Percentiles rank a stretch among this genome's conserved stretches.
Evolutionary conservation across 2,888 invertebrate genomes (phyloP).

Genomic region (Enoplolaimus lenunculus): DNA sequence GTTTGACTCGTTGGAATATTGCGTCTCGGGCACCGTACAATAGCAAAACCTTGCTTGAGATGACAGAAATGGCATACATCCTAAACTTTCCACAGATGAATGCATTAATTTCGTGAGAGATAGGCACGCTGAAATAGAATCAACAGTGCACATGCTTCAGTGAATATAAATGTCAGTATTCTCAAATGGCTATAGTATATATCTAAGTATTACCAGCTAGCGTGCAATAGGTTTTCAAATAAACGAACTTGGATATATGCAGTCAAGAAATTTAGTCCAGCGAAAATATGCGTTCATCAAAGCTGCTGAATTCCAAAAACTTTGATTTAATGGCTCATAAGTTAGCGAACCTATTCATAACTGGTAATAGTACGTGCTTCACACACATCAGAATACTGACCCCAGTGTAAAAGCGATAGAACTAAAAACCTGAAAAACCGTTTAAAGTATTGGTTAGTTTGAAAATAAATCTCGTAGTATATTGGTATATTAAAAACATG

Average conservation of each 20-base stretch:
- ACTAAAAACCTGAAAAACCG: too few species aligned
- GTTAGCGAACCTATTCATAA: too few species aligned
- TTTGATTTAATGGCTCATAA: too few species aligned
- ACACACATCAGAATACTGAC: too few species aligned
- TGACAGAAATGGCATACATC: not conserved
- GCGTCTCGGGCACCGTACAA: not conserved
- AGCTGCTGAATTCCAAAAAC: too few species aligned
- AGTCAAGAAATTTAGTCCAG: not conserved
- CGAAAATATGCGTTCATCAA: not conserved
- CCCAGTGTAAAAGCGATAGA: too few species aligned
- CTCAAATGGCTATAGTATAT: not conserved
- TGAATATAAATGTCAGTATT: not conserved
- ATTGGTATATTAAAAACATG: too few species aligned
- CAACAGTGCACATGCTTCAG: not conserved
- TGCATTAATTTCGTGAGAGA: not conserved
- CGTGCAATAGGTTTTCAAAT: too few species aligned
- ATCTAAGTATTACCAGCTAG: too few species aligned
- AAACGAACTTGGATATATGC: too few species aligned
- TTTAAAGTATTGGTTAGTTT: not conserved
- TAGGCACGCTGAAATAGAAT: not conserved
- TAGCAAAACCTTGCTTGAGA: not conserved
- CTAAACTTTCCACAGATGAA: constrained; percentile 5
- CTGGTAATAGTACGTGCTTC: too few species aligned
- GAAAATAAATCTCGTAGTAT: not conserved
- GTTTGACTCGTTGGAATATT: not conserved